phyloP scores from a whole-genome alignment of 2,113 vertebrate species.

The Lynx canadensis region DNA sequence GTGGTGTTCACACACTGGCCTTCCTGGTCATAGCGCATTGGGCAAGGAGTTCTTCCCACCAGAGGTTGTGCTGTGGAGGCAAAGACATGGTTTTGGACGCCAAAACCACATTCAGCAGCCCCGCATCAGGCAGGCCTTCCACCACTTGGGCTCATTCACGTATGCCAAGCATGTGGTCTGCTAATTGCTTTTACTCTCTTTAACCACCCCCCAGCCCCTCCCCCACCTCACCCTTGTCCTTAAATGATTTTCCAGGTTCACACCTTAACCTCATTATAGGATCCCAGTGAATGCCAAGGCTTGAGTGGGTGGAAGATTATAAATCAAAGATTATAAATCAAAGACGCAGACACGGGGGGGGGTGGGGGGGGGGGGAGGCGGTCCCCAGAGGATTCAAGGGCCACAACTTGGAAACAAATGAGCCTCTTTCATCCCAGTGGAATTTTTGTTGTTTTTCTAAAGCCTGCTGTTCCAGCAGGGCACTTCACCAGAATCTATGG shows the following conservation, averaged over 20 bases:
- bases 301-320: constrained; percentile 51
- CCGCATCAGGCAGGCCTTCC: not conserved
- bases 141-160: constrained; percentile 21
- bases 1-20: not conserved
- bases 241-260: constrained; percentile 65
- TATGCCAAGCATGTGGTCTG: constrained; percentile 58
- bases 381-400: not conserved
- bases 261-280: constrained; percentile 55
- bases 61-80: not conserved
- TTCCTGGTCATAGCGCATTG: not conserved
- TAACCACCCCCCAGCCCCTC: not conserved
- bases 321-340: constrained; percentile 45
- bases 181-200: constrained; percentile 7
- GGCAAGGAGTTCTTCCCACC: not conserved
- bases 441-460: constrained; percentile 50
- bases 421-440: not conserved
- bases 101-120: not conserved
- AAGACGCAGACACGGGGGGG: constrained; percentile 9
- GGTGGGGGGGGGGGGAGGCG: not conserved
- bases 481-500: constrained; percentile 35
- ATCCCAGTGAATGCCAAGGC: constrained; percentile 34
- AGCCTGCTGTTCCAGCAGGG: constrained; percentile 30
- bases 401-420: constrained; percentile 55
- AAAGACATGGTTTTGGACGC: not conserved
- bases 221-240: constrained; percentile 6